Evolutionary conservation across 2,888 invertebrate species (phyloP), one percentile per base, ranked within the genome.

Genomic region (Reticulitermes lucifugus): DNA sequence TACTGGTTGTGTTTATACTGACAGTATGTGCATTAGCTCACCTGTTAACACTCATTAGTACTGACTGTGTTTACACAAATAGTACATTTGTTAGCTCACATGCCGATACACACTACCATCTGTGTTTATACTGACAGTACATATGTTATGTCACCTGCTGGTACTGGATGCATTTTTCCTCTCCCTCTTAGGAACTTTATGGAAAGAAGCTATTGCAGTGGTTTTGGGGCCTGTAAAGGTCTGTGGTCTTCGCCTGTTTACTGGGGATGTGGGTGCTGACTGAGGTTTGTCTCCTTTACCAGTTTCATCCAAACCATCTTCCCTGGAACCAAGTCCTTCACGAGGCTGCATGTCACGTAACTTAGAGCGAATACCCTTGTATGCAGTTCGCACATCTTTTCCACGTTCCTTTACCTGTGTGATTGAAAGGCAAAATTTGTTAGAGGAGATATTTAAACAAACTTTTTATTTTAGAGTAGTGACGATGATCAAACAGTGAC

Each of bases 321-420:
- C 86, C 21, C 71, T 51, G 29, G 85, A 79, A 21, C 80, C 84
- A 21, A 84, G 79, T 21, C 65, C 83, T 41, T 85, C 79, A 46
- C 84, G 86, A 14, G 88, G 87, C 70, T 88, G 87, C 46, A 88
- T 87, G 79, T 91, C 91, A 87, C 90, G 90, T 46, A 93, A 89
- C 91, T 94, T 95, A 80, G 95, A 95, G 88, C 94, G 93, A 51
- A 96, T 91, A 85, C 95, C 96, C 90, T 95, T 96, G 89, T 96
- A 96, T 5, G 95, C 96, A 85, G 95, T 95, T 90, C 95, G 95
- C 88, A 96, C 94, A 89, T 95, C 95, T 89, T 94, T 95, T 7
- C 95, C 95, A 86, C 94, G 93, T 89, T 95, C 95, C 90, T 94
- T 95, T 7, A 95, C 95, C 95, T 95, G 41, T 25, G 41, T 21